These are phyloP conservation scores for Mus spicilegus DNA, from an alignment of 2,113 vertebrate species.

Conservation along the genomic window DNA sequence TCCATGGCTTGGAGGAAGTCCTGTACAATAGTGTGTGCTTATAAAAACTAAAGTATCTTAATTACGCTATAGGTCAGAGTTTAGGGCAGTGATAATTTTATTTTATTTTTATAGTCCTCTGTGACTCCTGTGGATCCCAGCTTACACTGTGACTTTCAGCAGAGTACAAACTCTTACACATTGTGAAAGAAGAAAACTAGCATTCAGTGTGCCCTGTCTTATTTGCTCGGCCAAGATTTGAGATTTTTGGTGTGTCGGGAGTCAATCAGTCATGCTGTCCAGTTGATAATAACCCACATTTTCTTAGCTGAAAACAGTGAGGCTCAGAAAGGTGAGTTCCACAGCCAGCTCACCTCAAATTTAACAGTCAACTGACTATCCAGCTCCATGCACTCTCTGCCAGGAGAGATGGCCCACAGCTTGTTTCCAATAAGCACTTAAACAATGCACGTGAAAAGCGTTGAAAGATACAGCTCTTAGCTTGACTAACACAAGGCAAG, in stretches of 20 bases:
- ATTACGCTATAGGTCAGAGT: not conserved
- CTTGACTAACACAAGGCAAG: not conserved
- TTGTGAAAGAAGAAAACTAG: not conserved
- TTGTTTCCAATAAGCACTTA: not conserved
- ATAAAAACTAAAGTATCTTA: not conserved
- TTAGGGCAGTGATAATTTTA: no score
- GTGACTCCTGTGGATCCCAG: not conserved
- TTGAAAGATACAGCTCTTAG: not conserved
- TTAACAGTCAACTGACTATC: not conserved
- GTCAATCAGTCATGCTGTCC: not conserved
- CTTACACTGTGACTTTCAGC: not conserved
- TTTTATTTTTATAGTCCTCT: not conserved
- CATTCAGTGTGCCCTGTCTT: not conserved
- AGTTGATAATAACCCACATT: not conserved
- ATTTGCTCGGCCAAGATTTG: not conserved
- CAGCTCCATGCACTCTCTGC: not conserved
- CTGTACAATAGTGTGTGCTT: not conserved
- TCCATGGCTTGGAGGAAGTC: not conserved
- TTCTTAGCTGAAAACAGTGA: not conserved
- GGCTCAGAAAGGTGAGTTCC: not conserved
- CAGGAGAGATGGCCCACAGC: not conserved
- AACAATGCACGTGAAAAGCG: not conserved
- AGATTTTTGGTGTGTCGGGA: not conserved
- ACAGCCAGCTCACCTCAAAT: not conserved
- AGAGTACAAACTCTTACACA: not conserved